Percentiles rank a stretch among this genome's conserved stretches.
These are phyloP conservation scores for Drosophila ezoana DNA, from an alignment of 2,888 invertebrate genomes.

Conservation along the genomic window DNA sequence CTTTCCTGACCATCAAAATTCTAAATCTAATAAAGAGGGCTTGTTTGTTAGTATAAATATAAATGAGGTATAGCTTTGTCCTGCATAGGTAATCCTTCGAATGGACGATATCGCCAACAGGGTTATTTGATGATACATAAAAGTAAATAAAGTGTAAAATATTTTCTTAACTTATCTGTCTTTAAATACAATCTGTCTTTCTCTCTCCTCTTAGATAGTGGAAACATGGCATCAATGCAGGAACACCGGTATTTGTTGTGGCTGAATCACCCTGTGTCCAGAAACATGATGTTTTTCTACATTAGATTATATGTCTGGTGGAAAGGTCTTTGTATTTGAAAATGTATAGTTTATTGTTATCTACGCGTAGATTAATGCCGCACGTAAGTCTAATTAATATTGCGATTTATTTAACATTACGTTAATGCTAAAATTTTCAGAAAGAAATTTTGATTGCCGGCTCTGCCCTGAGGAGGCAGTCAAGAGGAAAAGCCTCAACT, in stretches of 20 bases:
- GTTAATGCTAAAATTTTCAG: conserved; percentile 34
- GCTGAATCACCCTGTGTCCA: conserved; percentile 45
- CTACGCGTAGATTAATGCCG: conserved; percentile 60
- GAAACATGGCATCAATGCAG: conserved; percentile 2
- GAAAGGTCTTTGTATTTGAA: conserved; percentile 37
- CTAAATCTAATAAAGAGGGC: too few species aligned
- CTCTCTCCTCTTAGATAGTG: too few species aligned
- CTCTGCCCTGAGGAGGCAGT: conserved; percentile 50
- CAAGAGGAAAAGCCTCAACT: conserved; percentile 86
- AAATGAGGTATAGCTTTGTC: too few species aligned
- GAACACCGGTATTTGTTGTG: conserved; percentile 6
- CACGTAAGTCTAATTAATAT: conserved; percentile 43
- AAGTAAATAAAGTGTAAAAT: too few species aligned
- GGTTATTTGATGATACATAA: too few species aligned
- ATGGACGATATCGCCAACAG: too few species aligned
- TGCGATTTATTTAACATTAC: neutral
- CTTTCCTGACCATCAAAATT: too few species aligned
- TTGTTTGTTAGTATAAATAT: too few species aligned
- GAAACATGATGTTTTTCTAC: conserved; percentile 49
- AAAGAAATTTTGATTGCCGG: conserved; percentile 72
- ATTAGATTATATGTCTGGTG: conserved; percentile 45
- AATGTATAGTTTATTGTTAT: conserved; percentile 64
- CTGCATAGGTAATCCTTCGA: too few species aligned
- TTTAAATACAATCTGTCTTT: too few species aligned
- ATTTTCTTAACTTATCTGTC: too few species aligned